phyloP scores from a whole-genome alignment of 2,797 vertebrate genomes.

The Remorina albescens region DNA sequence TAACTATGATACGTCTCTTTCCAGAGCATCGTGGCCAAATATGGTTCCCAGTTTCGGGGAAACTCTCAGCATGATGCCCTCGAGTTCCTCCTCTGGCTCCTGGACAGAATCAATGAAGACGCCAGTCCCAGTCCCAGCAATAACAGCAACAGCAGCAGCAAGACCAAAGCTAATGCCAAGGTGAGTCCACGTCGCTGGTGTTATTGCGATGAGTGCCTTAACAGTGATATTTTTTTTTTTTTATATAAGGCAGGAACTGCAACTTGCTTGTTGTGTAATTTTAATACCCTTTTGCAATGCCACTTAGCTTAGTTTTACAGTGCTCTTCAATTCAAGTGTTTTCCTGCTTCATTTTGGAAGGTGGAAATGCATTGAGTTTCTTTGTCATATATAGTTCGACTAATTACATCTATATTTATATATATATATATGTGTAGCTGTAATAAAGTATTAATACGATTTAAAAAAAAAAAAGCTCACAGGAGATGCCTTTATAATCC shows the following conservation, averaged over 20 bases:
- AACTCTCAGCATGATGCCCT: slow-evolving; percentile 95
- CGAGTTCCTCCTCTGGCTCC: slow-evolving; percentile 96
- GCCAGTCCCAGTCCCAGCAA: slow-evolving; percentile 80
- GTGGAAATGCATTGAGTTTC: neutral
- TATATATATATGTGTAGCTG: neutral
- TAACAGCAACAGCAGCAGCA: slow-evolving; percentile 69
- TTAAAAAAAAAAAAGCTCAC: neutral
- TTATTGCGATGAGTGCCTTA: neutral
- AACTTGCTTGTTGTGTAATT: neutral
- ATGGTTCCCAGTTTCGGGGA: slow-evolving; percentile 92
- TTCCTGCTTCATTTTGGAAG: neutral
- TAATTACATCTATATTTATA: neutral
- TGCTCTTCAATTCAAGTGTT: neutral
- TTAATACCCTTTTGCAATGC: neutral
- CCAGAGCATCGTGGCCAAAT: slow-evolving; percentile 93
- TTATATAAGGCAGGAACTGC: no score
- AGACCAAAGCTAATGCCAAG: slow-evolving; percentile 77
- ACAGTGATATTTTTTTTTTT: no score
- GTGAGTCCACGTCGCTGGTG: slow-evolving; percentile 70
- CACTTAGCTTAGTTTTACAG: neutral
- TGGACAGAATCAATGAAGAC: slow-evolving; percentile 93
- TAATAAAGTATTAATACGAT: neutral
- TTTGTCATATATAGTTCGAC: neutral
- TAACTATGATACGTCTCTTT: slow-evolving; percentile 33
- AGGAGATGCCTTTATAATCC: neutral